Evolutionary conservation across 1,140 invertebrate genomes (phyloP).

Genomic region (Formica exsecta): DNA sequence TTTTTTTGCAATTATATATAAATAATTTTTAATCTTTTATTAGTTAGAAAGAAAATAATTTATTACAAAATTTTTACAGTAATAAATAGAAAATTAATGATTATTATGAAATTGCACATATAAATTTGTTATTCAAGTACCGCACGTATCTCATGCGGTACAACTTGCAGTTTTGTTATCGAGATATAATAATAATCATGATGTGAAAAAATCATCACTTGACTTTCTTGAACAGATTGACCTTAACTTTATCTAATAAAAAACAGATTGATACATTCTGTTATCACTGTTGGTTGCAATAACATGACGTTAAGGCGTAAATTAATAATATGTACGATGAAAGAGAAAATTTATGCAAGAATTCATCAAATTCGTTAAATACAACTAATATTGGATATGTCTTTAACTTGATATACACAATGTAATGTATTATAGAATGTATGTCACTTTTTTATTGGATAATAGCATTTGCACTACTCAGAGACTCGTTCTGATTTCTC

Average conservation of each 20-base stretch:
- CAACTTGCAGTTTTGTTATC: background rate
- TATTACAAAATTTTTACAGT: too few species aligned
- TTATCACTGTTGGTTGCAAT: background rate
- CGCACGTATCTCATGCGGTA: background rate
- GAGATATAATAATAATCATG: background rate
- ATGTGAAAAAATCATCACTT: background rate
- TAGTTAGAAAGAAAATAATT: too few species aligned
- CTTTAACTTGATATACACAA: background rate
- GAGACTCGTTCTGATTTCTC: background rate
- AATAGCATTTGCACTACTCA: constrained; percentile 15
- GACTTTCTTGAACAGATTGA: background rate
- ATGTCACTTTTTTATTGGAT: background rate
- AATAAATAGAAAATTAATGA: background rate
- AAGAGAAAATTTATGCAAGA: background rate
- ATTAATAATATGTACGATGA: background rate
- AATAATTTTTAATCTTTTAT: background rate
- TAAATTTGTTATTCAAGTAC: background rate
- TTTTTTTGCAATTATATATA: background rate
- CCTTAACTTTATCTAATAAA: background rate
- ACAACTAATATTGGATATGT: background rate
- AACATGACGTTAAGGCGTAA: background rate
- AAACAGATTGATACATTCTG: background rate
- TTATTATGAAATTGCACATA: background rate
- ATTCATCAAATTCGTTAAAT: too few species aligned
- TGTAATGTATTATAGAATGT: background rate